Percentiles rank a stretch among this genome's conserved stretches.
Conservation (phyloP, 2,113 vertebrate genomes). For the Pseudopodoces humilis region DNA sequence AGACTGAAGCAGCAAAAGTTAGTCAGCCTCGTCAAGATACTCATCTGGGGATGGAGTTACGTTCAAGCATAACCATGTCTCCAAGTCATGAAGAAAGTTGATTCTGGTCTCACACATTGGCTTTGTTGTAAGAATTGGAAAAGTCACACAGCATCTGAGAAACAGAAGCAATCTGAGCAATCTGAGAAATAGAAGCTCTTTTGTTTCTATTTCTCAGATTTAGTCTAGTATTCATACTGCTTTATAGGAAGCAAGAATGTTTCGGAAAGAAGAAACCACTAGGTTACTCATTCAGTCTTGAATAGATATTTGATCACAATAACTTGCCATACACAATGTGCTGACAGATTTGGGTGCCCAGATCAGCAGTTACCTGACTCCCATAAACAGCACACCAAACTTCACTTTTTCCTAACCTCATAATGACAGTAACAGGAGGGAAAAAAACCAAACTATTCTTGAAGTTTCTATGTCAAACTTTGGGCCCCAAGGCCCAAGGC, state of each 20-base stretch:
- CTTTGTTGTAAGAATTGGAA: background rate
- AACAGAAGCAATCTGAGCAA: no score
- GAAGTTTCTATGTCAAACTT: background rate
- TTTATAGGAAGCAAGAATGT: background rate
- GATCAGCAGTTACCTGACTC: background rate
- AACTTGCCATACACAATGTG: background rate
- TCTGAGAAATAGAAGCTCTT: background rate
- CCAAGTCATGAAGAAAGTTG: background rate
- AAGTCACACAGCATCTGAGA: background rate
- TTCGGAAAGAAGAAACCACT: background rate
- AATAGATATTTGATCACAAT: background rate
- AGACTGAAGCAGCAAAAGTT: background rate
- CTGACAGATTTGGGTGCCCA: background rate
- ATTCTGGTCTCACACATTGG: background rate
- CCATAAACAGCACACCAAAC: background rate
- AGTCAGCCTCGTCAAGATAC: background rate
- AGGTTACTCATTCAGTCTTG: background rate
- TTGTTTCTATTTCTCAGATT: background rate
- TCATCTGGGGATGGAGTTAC: background rate
- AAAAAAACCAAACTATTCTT: fast-evolving
- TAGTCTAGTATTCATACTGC: background rate
- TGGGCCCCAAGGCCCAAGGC: background rate
- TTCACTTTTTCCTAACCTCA: background rate
- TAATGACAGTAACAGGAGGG: background rate
- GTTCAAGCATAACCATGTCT: background rate